Evolutionary conservation across 92 coral and sea anemone genomes (phyloP), one percentile per base, ranked within the genome.

Genomic region (Epizoanthus illoricatus): DNA sequence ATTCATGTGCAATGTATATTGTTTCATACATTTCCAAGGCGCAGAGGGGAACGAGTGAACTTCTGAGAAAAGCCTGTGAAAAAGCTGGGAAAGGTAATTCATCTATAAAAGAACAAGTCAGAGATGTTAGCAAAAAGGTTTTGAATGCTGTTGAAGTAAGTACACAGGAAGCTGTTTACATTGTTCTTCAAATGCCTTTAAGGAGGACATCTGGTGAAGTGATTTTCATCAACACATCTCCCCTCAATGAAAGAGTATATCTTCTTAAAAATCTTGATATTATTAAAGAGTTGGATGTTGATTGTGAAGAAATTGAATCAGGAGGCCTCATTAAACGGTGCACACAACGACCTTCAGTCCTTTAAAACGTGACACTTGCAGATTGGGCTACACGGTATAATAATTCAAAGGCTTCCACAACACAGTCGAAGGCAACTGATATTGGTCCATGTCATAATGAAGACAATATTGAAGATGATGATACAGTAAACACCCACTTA

Each of bases 381-480:
- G 94, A 88, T 81, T 90, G 90, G 92, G 92, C 87, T 73, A 90
- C 90, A 76, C 87, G 91, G 90, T 28, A 28, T 1, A 2, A 28
- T 28, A 28, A 28, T 28, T 28, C 36, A 1, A 28, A 28, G 36
- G 36, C 36, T 2, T 28, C 2, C 36, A 28, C 36, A 28, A 28
- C 2, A 28, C 36, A 28, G 2, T 28, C 36, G 2, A 28, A 28
- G 36, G 36, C 2, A 28, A 28, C 36, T 28, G 36, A 28, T 28
- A 28, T 28, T 28, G 36, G 36, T 28, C 0, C 36, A 28, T 28
- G 36, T 28, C 36, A 28, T 28, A 2, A 28, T 28, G 36, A 28
- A 28, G 36, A 28, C 36, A 28, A 28, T 28, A 28, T 28, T 28
- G 36, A 28, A 28, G 36, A 28, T 28, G 36, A 28, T 28, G n/a